A percentile compares a stretch with the other conserved stretches of the same genome.
Evolutionary conservation across 2,797 vertebrate genomes (phyloP).

Genomic region (Chiroxiphia lanceolata): DNA sequence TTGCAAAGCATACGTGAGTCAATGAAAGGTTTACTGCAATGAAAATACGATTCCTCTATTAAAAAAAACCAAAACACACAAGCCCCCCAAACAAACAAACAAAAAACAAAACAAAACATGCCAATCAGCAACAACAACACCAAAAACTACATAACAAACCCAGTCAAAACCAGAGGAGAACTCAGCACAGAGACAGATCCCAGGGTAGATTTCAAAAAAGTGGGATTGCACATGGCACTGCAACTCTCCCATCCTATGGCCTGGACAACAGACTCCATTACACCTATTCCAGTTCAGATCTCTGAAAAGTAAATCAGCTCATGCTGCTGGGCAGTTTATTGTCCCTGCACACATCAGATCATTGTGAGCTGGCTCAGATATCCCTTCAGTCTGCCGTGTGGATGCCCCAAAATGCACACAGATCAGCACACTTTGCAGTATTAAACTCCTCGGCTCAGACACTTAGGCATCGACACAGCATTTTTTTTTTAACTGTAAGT

Average conservation of each 20-base stretch:
- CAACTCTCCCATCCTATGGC: neutral
- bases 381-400: neutral
- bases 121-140: neutral
- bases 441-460: neutral
- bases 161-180: neutral
- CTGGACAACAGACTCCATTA: neutral
- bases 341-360: neutral
- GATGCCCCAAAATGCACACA: neutral
- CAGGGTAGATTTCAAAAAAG: neutral
- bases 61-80: neutral
- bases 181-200: neutral
- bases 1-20: neutral
- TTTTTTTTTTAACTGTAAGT: conserved; percentile 26
- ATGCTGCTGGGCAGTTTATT: neutral
- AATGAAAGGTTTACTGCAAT: neutral
- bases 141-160: neutral
- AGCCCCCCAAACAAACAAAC: neutral
- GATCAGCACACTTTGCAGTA: neutral
- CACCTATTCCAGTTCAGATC: neutral
- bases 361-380: neutral
- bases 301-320: neutral
- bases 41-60: neutral
- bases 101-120: neutral
- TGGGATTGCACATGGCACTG: neutral
- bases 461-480: neutral